These are phyloP conservation scores for Spizaetus ornatus DNA, from an alignment of 2,113 vertebrate species.

Conservation along the genomic window DNA sequence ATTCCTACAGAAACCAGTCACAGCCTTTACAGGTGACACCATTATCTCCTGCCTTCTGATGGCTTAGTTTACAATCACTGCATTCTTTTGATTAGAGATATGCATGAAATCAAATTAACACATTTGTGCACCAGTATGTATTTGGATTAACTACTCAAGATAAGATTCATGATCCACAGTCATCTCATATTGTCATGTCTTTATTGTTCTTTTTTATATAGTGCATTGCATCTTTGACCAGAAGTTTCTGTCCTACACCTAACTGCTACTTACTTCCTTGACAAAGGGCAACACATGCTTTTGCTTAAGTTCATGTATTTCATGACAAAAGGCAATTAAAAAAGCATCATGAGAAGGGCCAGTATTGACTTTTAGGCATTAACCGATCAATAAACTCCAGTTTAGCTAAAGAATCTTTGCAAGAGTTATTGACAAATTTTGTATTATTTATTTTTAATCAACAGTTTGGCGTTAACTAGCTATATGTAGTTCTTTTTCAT, in stretches of 20 bases:
- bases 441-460: background rate
- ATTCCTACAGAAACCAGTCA: background rate
- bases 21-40: background rate
- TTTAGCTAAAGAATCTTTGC: background rate
- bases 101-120: background rate
- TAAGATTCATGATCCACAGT: background rate
- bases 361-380: background rate
- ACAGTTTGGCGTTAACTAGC: background rate
- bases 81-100: background rate
- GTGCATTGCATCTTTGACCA: background rate
- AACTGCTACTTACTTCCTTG: background rate
- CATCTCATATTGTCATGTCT: background rate
- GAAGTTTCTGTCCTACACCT: background rate
- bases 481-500: background rate
- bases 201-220: background rate
- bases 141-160: background rate
- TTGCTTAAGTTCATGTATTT: background rate
- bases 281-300: background rate
- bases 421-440: background rate
- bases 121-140: background rate
- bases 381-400: background rate
- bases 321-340: background rate
- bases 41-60: background rate
- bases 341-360: background rate
- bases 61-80: background rate